Conservation (phyloP, 1,140 invertebrate genomes). For the Drosophila suzukii region DNA sequence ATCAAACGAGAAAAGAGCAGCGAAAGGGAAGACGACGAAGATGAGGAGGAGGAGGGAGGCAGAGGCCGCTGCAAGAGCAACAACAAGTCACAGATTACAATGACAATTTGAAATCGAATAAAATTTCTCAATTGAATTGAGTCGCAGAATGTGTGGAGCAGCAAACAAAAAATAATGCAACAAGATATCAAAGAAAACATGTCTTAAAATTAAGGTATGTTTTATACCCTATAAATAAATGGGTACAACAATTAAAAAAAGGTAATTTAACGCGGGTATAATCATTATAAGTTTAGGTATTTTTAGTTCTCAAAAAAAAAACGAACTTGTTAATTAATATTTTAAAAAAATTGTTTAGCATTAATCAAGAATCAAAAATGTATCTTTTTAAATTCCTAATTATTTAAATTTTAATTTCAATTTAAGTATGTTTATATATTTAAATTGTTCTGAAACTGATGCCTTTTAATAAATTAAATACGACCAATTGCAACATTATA, state of each 20-base stretch:
- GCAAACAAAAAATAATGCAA: background rate
- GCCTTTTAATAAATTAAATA: background rate
- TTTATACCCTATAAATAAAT: too few species aligned
- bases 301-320: too few species aligned
- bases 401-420: too few species aligned
- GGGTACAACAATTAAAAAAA: too few species aligned
- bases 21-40: conserved; percentile 15
- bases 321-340: too few species aligned
- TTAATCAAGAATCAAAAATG: too few species aligned
- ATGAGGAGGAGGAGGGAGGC: conserved; percentile 4
- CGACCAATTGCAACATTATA: background rate
- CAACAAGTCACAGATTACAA: conserved; percentile 42
- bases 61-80: conserved; percentile 19
- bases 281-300: too few species aligned
- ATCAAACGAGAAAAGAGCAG: conserved; percentile 40
- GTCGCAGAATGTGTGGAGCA: background rate
- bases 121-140: conserved; percentile 37
- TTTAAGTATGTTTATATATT: too few species aligned
- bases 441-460: too few species aligned
- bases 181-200: background rate
- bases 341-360: too few species aligned
- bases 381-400: too few species aligned
- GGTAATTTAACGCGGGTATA: too few species aligned
- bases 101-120: conserved; percentile 43
- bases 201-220: background rate